phyloP scores from a whole-genome alignment of 1,140 invertebrate species.

The Cardiocondyla obscurior region DNA sequence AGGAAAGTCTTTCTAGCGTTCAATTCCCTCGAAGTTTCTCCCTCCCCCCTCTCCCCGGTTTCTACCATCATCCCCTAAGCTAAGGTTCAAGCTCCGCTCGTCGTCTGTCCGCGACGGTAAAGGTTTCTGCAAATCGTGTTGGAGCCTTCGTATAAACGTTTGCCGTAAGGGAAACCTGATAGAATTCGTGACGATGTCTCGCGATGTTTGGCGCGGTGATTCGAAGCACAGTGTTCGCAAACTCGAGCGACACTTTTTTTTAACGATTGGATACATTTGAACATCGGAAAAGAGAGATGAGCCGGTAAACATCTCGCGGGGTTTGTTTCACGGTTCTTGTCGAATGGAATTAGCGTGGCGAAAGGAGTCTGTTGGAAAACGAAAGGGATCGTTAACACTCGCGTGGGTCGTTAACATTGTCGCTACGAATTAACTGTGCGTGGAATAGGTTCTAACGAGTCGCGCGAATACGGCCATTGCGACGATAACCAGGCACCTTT shows the following conservation, averaged over 20 bases:
- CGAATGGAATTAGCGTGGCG: not conserved
- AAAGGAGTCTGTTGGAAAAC: not conserved
- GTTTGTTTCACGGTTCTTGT: not conserved
- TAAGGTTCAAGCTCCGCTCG: slow-evolving; percentile 49
- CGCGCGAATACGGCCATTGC: not conserved
- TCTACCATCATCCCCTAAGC: slow-evolving; percentile 29
- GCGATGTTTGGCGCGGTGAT: not conserved
- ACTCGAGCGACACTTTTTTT: not conserved
- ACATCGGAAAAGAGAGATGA: not conserved
- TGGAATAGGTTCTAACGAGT: slow-evolving; percentile 1
- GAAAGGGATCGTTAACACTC: not conserved
- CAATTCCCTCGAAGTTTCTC: slow-evolving; percentile 61
- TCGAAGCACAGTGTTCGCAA: not conserved
- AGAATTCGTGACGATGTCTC: slow-evolving; percentile 15
- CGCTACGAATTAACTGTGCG: not conserved
- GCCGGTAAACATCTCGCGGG: not conserved
- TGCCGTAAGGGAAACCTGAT: slow-evolving; percentile 13
- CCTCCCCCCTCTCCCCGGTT: no score
- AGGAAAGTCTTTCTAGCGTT: slow-evolving; percentile 49
- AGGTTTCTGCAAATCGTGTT: slow-evolving; percentile 44
- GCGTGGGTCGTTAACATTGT: not conserved
- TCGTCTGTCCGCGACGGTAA: slow-evolving; percentile 44
- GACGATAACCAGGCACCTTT: not conserved
- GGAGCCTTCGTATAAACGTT: slow-evolving; percentile 37
- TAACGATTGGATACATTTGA: not conserved